Evolutionary conservation across 2,888 invertebrate genomes (phyloP).

Genomic region (Machimus atricapillus): DNA sequence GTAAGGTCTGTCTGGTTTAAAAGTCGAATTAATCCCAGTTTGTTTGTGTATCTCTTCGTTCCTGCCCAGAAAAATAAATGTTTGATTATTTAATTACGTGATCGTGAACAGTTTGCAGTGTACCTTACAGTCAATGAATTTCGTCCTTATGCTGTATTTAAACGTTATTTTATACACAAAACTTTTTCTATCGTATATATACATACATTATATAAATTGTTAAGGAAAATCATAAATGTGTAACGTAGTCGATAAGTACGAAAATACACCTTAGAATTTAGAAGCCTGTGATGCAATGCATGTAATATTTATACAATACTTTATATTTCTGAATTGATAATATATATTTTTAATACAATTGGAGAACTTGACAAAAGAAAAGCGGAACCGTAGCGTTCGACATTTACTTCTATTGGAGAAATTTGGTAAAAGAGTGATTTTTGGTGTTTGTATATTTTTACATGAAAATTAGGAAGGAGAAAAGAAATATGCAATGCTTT

Average conservation of each 20-base stretch:
- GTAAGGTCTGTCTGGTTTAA: background rate
- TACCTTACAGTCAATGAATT: conserved; percentile 18
- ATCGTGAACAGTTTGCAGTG: background rate
- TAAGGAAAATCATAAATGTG: conserved; percentile 17
- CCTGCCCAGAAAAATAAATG: background rate
- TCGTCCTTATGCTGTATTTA: conserved; percentile 11
- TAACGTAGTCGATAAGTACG: background rate
- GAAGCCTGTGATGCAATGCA: conserved; percentile 39
- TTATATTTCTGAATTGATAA: conserved; percentile 14
- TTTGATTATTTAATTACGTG: background rate
- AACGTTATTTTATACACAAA: background rate
- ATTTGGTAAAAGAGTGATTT: background rate
- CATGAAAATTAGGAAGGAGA: conserved; percentile 6
- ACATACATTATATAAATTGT: background rate
- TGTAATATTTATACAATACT: conserved; percentile 32
- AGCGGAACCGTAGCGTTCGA: background rate
- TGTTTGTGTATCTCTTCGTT: background rate
- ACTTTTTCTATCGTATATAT: background rate
- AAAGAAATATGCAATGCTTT: background rate
- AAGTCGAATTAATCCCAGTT: background rate
- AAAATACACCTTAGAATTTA: conserved; percentile 37
- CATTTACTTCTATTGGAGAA: background rate
- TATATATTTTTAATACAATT: conserved; percentile 24
- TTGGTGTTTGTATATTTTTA: conserved; percentile 32
- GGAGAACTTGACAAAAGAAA: conserved; percentile 13